Percentiles rank a stretch among this genome's conserved stretches.
phyloP scores from a whole-genome alignment of 2,888 invertebrate genomes.

The Rosalia funebris region DNA sequence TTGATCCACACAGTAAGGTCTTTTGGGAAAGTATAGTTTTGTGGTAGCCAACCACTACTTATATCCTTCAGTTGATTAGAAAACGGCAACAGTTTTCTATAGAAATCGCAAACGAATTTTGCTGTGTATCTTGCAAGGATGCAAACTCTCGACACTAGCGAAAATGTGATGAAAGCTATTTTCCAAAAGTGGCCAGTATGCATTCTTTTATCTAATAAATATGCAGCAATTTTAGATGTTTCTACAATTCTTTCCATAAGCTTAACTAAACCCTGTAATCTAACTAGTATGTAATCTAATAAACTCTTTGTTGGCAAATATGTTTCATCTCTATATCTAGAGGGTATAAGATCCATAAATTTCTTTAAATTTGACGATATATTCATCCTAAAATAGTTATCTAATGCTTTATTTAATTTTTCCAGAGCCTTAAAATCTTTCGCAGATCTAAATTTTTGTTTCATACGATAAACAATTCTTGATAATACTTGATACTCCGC shows the following conservation, averaged over 20 bases:
- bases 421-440: conserved; percentile 66
- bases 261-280: conserved; percentile 64
- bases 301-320: conserved; percentile 64
- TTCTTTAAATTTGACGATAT: conserved; percentile 53
- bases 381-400: conserved; percentile 60
- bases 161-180: conserved; percentile 59
- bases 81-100: conserved; percentile 58
- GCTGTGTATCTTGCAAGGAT: conserved; percentile 58
- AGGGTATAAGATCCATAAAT: conserved; percentile 47
- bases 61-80: conserved; percentile 53
- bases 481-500: conserved; percentile 62
- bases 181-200: conserved; percentile 65
- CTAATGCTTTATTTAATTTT: conserved; percentile 63
- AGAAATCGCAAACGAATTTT: conserved; percentile 62
- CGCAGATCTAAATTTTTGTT: conserved; percentile 65
- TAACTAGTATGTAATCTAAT: conserved; percentile 64
- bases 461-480: conserved; percentile 53
- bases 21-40: conserved; percentile 58
- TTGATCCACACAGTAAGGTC: conserved; percentile 63
- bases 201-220: conserved; percentile 59
- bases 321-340: conserved; percentile 31
- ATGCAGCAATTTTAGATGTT: conserved; percentile 57
- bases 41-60: conserved; percentile 61
- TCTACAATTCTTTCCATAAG: conserved; percentile 62
- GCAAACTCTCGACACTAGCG: conserved; percentile 64